Base-by-base conservation (phyloP, 2,888 invertebrate genomes). In the Orchestes rusci region DNA sequence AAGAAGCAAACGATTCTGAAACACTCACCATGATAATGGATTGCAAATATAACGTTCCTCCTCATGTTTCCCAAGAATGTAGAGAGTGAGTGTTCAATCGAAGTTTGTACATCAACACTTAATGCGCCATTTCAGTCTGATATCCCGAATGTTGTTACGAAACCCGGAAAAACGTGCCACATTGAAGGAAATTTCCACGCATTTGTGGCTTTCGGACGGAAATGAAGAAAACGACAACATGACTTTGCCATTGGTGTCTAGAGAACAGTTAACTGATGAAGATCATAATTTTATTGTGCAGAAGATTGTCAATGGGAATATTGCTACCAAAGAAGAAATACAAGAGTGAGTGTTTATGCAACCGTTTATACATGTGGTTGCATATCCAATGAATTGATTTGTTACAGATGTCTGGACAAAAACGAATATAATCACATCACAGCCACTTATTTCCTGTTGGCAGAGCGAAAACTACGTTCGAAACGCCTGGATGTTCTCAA, bases 1-100 rank as follows among this genome's bases (percentile, higher is more conserved):
- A 96, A 72, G 97, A 97, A 73, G 95, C 96, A 19, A 99, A 97
- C 70, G 99, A 99, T 70, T 95, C 94, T 61, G 99, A 99, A 76
- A 99, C 99, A 1, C 73, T 99, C 42, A 97, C 95, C 19, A 96
- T 94, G 91, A 99, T 99, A 55, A 93, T 99, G 90, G 97, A 99
- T 70, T 97, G 97, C 73, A 94, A 94, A 74, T 99, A 95, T 68
- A 83, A 84, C 45, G 84, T 95, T 61, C 95, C 97, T 41, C 69
- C 77, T 18, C 87, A 92, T 70, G 82, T 99, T 53, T 89, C 94
- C 8, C 73, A 77, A 39, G 80, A 82, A 48, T 97, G 97, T 70
- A 82, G 83, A 72, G 79, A 79, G 87, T 88, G 61, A 59, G 60
- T 53, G 8, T 23, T 23, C 23, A 23, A 23, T 23, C 10, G 10